These are phyloP conservation scores for Urocolius indicus DNA, from an alignment of 2,113 vertebrate genomes.

Conservation along the genomic window DNA sequence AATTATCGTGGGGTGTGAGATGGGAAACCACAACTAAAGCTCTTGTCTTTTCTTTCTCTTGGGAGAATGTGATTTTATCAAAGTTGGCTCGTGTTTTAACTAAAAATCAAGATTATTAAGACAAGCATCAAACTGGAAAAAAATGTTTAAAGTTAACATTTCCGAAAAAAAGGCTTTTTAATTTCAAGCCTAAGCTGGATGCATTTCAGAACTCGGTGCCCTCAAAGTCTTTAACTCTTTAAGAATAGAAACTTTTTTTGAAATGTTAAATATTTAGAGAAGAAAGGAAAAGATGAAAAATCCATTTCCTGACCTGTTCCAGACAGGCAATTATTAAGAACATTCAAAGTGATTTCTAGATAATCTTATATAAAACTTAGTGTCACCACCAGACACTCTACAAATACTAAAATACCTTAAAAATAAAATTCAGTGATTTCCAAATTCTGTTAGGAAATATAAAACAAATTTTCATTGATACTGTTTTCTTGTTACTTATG, in stretches of 20 bases:
- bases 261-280: background rate
- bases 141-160: background rate
- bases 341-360: background rate
- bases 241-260: background rate
- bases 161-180: background rate
- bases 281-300: background rate
- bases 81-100: background rate
- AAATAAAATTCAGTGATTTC: background rate
- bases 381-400: background rate
- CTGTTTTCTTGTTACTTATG: background rate
- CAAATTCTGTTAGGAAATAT: background rate
- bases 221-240: background rate
- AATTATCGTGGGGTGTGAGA: background rate
- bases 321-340: background rate
- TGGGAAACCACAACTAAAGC: slow-evolving; percentile 19
- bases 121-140: background rate
- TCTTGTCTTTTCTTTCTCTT: background rate
- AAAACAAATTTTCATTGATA: background rate
- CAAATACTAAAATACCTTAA: background rate
- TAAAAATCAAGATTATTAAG: background rate
- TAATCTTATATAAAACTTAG: background rate
- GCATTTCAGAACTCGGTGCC: background rate
- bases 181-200: background rate
- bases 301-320: background rate
- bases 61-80: background rate